phyloP scores from a whole-genome alignment of 2,113 vertebrate genomes.

The Paramisgurnus dabryanus region DNA sequence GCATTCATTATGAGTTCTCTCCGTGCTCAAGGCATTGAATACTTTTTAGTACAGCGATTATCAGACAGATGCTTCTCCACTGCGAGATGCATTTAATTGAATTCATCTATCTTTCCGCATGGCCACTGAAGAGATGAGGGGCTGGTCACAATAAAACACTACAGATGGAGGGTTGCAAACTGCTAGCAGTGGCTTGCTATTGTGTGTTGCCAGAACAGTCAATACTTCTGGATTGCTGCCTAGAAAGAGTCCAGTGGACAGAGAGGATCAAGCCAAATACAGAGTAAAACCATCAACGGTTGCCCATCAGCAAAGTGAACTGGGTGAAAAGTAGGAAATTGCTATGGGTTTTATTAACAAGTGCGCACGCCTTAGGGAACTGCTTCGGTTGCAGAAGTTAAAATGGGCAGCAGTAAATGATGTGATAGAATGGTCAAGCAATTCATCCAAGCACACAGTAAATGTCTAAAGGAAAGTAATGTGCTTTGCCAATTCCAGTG shows the following conservation, averaged over 20 bases:
- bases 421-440: not conserved
- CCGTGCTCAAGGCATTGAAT: not conserved
- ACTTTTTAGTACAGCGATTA: constrained; percentile 35
- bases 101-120: constrained; percentile 42
- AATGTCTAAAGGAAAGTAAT: too few species aligned
- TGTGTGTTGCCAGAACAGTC: not conserved
- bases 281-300: not conserved
- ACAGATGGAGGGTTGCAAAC: constrained; percentile 21
- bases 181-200: not conserved
- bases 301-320: not conserved
- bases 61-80: constrained; percentile 20
- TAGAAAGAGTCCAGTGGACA: not conserved
- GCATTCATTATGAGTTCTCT: constrained; percentile 2
- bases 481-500: too few species aligned
- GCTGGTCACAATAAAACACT: constrained; percentile 26
- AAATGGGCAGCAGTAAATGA: not conserved
- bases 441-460: not conserved
- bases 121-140: constrained; percentile 33
- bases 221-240: not conserved
- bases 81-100: constrained; percentile 49
- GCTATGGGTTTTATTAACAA: not conserved
- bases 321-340: not conserved
- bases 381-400: not conserved
- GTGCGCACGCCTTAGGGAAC: not conserved
- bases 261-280: not conserved